Conservation (phyloP, 2,888 invertebrate species). For the Pegoplata infirma region DNA sequence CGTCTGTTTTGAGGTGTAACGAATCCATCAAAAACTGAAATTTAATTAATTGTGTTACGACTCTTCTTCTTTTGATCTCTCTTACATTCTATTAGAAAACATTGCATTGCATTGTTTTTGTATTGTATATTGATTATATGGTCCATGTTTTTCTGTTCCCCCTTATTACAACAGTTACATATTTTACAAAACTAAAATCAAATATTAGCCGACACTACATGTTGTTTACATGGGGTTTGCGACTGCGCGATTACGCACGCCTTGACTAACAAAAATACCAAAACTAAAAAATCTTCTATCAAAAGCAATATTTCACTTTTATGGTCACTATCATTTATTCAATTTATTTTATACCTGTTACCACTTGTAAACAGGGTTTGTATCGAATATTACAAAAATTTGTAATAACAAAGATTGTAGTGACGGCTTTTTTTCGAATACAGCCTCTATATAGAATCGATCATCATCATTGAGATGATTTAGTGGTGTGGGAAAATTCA, state of each 20-base stretch:
- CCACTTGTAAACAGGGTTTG: neutral
- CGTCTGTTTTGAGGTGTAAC: conserved; percentile 63
- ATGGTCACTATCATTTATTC: conserved; percentile 59
- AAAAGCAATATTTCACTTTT: conserved; percentile 65
- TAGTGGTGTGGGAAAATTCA: conserved; percentile 62
- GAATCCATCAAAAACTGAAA: conserved; percentile 67
- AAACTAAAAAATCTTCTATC: neutral
- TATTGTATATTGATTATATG: conserved; percentile 55
- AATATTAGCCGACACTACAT: conserved; percentile 60
- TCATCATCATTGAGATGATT: conserved; percentile 55
- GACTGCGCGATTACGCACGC: conserved; percentile 66
- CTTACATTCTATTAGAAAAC: too few species aligned
- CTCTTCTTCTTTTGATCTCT: conserved; percentile 50
- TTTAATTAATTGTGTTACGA: conserved; percentile 66
- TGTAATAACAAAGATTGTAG: conserved; percentile 10
- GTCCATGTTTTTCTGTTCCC: conserved; percentile 26
- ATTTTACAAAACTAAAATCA: conserved; percentile 43
- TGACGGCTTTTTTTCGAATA: neutral
- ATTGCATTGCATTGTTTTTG: conserved; percentile 10
- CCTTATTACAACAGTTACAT: conserved; percentile 27
- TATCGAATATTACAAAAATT: neutral
- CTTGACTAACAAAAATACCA: conserved; percentile 51
- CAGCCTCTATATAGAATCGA: conserved; percentile 17
- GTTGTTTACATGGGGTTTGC: conserved; percentile 63
- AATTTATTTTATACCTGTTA: conserved; percentile 57